A percentile compares a stretch with the other conserved stretches of the same genome.
Evolutionary conservation across 2,797 vertebrate genomes (phyloP).

Genomic region (Chaenodraco wilsoni): DNA sequence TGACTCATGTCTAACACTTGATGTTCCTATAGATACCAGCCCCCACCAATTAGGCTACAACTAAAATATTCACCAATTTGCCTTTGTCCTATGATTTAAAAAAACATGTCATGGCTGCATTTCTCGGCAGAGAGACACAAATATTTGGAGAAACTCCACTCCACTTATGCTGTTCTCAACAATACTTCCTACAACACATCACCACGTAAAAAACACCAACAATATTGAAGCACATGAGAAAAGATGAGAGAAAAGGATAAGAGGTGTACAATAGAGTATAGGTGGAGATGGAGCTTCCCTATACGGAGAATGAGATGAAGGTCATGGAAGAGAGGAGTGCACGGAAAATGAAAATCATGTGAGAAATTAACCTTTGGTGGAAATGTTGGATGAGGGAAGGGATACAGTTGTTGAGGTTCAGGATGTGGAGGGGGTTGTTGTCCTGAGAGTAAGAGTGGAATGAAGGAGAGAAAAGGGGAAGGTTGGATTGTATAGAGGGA

Average conservation of each 20-base stretch:
- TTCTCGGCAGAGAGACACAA: background rate
- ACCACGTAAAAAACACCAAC: background rate
- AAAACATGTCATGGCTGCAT: background rate
- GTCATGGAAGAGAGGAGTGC: background rate
- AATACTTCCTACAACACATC: background rate
- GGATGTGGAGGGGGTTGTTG: constrained; percentile 1
- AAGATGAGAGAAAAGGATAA: constrained; percentile 2
- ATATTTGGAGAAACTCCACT: background rate
- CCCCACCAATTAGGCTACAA: background rate
- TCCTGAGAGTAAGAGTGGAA: background rate
- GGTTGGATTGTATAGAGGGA: background rate
- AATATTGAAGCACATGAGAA: background rate
- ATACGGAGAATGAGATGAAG: constrained; percentile 2
- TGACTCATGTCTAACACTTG: background rate
- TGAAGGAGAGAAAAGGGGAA: background rate
- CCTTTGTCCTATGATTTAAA: background rate
- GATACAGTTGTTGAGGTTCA: constrained; percentile 10
- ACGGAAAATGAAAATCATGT: constrained; percentile 25
- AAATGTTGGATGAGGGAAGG: constrained; percentile 18
- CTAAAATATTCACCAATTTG: background rate
- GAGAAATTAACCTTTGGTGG: background rate
- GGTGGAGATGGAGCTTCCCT: constrained; percentile 28
- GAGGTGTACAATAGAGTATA: constrained; percentile 7
- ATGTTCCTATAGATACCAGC: background rate
- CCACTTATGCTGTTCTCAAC: background rate